Base-by-base conservation (phyloP, 1,140 invertebrate species). In the Eriocheir sinensis region DNA sequence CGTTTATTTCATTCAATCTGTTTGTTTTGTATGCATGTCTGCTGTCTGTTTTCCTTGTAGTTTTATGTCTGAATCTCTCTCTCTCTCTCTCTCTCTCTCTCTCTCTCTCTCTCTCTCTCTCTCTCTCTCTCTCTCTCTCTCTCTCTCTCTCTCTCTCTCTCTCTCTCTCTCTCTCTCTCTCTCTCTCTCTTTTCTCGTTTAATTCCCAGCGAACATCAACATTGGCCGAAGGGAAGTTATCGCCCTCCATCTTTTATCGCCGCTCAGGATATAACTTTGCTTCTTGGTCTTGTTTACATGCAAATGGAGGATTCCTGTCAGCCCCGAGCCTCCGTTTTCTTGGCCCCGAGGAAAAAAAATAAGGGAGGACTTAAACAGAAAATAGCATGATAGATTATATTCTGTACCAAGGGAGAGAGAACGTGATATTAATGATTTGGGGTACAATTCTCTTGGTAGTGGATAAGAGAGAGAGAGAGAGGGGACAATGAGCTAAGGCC, bases 241-340 rank as follows among this genome's bases (percentile, higher is more conserved):
- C 44, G 3, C 38, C 41, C 81, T 86, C 40, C 60, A 36, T 88
- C 81, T 72, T 93, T 93, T 93, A 93, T 93, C 44, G 91, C 53
- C 81, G 36, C 80, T 17, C 80, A 4, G 91, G 91, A 32, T 53
- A 41, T 40, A 48, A 48, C 91, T 93, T 93, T 80, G 86, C 85
- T 85, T 83, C 81, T 83, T 9, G 60, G 8, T 36, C 91, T 93
- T 93, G 91, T 93, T 93, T 93, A 93, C 91, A 93, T 93, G 91
- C 81, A 93, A 93, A 93, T 93, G 81, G 91, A 80, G n/a, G n/a
- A n/a, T 72, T 72, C 21, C 27, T 72, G 21, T 4, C 27, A n/a
- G 27, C 60, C 9, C 1, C n/a, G 30, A 36, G 27, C 32, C 91
- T 53, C 91, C n/a, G 27, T 80, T 9, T 32, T 79, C 48, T 36